Base-by-base conservation (phyloP, 1,140 invertebrate genomes). In the Spodoptera litura region DNA sequence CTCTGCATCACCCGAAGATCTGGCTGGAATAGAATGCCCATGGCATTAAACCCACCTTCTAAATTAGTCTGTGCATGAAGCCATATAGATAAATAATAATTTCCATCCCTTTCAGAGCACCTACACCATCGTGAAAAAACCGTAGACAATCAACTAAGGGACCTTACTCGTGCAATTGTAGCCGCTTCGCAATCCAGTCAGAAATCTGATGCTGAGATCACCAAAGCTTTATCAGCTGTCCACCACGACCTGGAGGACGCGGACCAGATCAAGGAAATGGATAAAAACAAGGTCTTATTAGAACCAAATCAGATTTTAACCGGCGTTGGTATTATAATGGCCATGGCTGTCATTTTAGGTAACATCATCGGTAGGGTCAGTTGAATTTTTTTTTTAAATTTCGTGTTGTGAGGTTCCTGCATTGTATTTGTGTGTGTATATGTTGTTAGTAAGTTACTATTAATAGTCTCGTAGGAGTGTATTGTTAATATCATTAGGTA, bases 261-360 rank as follows among this genome's bases (percentile, higher is more conserved):
- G 0, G 88, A 93, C 0, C 86, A 84, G n/a, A 87, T 89, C 0
- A 81, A 81, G 44, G 84, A 86, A 10, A 72, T 79, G 4, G 20
- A 35, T 0, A 78, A 82, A 44, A 78, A 83, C 10, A 88, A 82
- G 61, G 78, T 85, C 4, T 12, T 82, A 0, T 15, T 91, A 6
- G 89, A 91, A 61, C 86, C 89, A 0, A 91, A 91, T 62, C 91
- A 94, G 68, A 85, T 94, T 49, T 59, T 93, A 35, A 92, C 91
- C 0, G 89, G 87, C 3, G 51, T 94, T 0, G 90, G 91, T 0
- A 81, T 94, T 6, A 74, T 93, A 8, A 85, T 93, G 81, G 93
- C 89, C 53, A 85, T 86, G 2, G 91, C 89, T 6, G 83, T 94
- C 0, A 86, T 94, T 31, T 86, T 94, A 15, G 87, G 90, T 9